phyloP scores from a whole-genome alignment of 2,113 vertebrate genomes.

The Opisthocomus hoazin region DNA sequence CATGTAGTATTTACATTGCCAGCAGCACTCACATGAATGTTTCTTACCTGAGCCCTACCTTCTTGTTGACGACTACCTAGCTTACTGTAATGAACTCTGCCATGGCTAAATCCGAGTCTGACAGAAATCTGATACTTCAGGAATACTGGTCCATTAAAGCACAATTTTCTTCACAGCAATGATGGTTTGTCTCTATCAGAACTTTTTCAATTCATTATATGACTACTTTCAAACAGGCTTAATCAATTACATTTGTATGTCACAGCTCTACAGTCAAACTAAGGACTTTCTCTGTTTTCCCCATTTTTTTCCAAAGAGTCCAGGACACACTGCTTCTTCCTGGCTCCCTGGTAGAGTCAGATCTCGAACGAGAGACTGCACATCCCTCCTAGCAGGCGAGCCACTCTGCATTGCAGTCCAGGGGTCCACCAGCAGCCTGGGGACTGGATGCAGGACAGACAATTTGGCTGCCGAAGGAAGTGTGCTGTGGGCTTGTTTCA shows the following conservation, averaged over 20 bases:
- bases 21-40: background rate
- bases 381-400: background rate
- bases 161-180: background rate
- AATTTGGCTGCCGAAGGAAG: background rate
- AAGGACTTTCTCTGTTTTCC: background rate
- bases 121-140: background rate
- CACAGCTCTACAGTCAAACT: background rate
- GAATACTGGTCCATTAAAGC: background rate
- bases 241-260: background rate
- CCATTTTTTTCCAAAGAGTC: background rate
- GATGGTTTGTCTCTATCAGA: background rate
- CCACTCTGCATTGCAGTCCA: background rate
- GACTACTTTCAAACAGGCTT: background rate
- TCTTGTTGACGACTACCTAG: background rate
- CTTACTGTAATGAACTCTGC: background rate
- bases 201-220: background rate
- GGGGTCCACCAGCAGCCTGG: background rate
- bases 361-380: background rate
- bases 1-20: rapidly evolving
- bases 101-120: background rate
- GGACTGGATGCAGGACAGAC: background rate
- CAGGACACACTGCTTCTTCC: background rate
- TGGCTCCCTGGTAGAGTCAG: background rate
- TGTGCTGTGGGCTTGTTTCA: background rate
- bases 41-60: background rate